Base-by-base conservation (phyloP, 2,113 vertebrate species). In the Carassius carassius region DNA sequence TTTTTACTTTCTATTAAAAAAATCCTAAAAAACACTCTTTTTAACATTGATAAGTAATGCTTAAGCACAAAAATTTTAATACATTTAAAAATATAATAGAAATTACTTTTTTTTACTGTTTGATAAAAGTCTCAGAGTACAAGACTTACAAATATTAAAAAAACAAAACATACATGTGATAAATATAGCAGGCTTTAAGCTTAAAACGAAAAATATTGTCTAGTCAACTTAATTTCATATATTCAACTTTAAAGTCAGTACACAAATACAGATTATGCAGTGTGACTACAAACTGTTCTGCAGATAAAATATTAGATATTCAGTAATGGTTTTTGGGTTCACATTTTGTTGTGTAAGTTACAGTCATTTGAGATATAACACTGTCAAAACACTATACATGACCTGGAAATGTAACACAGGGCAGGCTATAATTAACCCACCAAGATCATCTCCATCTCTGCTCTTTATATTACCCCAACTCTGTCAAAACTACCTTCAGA, bases 391-490 rank as follows among this genome's bases (percentile, higher is more conserved):
- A 69, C 83, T 60, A 77, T 32, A 56, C 83, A 77, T 67, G 41
- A 78, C 16, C 17, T 73, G 67, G 72, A 82, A 44, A 85, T 75
- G 65, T 10, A 78, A 65, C 78, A 49, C 51, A 17, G 74, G 73
- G 29, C 51, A 17, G 74, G 73, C 86, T 87, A 87, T 73, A 87
- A 82, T 85, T 87, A 85, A 79, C 86, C 62, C 72, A 74, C 19
- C 35, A 0, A 25, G 41, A 87, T 77, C 69, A 60, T 62, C 23
- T 82, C 44, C 47, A 82, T 75, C 65, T 1, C 60, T 72, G 62
- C 37, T 69, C 81, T 82, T 79, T 76, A 65, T 54, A 60, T 75
- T 84, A 84, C 44, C 77, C 49, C 44, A 67, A 73, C 81, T 77
- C 13, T 29, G 37, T 25, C 58, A 47, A 41, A 86, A 67, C 63